Percentiles rank a stretch among this genome's conserved stretches.
phyloP scores from a whole-genome alignment of 2,797 vertebrate genomes.

The Malurus leucopterus region DNA sequence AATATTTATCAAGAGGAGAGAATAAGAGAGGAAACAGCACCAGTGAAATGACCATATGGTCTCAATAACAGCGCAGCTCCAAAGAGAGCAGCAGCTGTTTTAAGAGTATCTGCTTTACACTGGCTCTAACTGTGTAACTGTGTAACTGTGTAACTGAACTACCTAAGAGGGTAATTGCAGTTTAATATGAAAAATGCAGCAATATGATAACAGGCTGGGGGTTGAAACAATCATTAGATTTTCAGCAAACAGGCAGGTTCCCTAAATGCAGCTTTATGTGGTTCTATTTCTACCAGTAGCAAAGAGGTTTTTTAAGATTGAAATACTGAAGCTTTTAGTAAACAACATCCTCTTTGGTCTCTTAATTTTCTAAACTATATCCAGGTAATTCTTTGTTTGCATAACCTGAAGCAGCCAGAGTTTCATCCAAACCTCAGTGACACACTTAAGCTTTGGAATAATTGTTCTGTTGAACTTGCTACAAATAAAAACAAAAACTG shows the following conservation, averaged over 20 bases:
- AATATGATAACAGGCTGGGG: conserved; percentile 35
- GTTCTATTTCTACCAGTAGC: background rate
- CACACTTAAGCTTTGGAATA: background rate
- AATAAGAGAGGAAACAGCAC: conserved; percentile 51
- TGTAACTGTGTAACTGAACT: conserved; percentile 24
- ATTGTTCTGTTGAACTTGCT: background rate
- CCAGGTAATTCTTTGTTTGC: background rate
- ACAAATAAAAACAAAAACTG: background rate
- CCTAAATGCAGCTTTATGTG: background rate
- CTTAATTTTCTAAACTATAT: background rate
- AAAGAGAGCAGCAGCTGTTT: conserved; percentile 61
- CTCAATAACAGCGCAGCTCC: conserved; percentile 40
- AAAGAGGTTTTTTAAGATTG: background rate
- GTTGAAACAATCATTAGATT: conserved; percentile 28
- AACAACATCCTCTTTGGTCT: background rate
- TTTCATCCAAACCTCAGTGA: background rate
- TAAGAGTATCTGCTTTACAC: conserved; percentile 52
- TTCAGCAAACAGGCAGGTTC: background rate
- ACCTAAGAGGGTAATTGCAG: conserved; percentile 21
- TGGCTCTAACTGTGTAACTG: too few relatives aligned
- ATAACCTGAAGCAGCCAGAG: background rate
- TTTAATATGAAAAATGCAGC: conserved; percentile 46
- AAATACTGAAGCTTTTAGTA: background rate
- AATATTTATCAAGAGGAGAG: conserved; percentile 52
- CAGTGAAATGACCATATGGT: conserved; percentile 57